phyloP scores from a whole-genome alignment of 2,797 vertebrate genomes.

The Pseudotriccus pelzelni region DNA sequence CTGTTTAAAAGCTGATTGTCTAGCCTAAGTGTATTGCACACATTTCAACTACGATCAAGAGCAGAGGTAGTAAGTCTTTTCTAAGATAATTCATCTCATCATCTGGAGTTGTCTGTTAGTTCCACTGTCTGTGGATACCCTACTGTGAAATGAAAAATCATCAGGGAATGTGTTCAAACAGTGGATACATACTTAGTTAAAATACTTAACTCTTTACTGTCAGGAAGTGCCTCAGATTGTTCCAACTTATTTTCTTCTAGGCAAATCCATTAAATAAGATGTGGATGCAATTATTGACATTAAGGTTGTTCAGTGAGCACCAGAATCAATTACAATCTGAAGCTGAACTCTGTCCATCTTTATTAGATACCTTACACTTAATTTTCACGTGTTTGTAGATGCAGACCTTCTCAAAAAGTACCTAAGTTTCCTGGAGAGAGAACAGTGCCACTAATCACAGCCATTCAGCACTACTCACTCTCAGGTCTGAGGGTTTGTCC shows the following conservation, averaged over 20 bases:
- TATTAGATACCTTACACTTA: not conserved
- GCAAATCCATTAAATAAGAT: not conserved
- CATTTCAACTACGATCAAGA: not conserved
- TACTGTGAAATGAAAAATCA: not conserved
- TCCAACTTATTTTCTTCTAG: not conserved
- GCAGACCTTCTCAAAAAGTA: not conserved
- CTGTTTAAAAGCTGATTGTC: constrained; percentile 14
- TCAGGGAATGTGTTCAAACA: not conserved
- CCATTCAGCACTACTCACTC: not conserved
- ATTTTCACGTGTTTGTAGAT: not conserved
- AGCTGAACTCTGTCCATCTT: not conserved
- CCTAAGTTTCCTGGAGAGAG: not conserved
- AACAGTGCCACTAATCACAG: not conserved
- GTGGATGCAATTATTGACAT: not conserved
- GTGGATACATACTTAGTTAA: not conserved
- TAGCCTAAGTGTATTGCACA: not conserved
- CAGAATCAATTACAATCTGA: not conserved
- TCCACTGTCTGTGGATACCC: not conserved
- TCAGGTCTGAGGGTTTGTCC: not conserved
- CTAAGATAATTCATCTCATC: not conserved
- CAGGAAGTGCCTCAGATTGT: not conserved
- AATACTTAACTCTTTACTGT: not conserved
- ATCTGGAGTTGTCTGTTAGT: not conserved
- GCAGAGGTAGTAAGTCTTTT: not conserved
- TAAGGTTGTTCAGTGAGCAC: not conserved